A percentile compares a stretch with the other conserved stretches of the same genome.
Conservation (phyloP, 2,888 invertebrate genomes). For the Cheilosia impressa region DNA sequence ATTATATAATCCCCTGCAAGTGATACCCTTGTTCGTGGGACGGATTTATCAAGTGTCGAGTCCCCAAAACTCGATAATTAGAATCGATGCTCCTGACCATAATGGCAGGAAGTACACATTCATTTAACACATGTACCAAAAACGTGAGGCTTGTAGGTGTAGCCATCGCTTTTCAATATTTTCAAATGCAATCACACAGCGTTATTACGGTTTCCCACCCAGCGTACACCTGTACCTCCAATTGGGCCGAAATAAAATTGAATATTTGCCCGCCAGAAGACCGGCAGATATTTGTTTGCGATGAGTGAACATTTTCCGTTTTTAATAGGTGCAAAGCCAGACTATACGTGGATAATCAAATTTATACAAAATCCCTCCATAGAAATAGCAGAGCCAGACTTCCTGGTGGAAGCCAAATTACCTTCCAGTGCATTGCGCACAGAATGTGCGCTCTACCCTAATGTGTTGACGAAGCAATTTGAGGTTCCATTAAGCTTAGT, state of each 20-base stretch:
- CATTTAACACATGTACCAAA: background rate
- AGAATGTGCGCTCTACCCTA: conserved; percentile 4
- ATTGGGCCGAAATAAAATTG: too few relatives aligned
- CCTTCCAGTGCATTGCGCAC: too few relatives aligned
- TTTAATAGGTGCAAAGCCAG: too few relatives aligned
- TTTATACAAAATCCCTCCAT: background rate
- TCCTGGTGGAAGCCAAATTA: background rate
- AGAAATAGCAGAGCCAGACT: background rate
- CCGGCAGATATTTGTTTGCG: too few relatives aligned
- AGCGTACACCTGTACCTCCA: too few relatives aligned
- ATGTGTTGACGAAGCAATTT: conserved; percentile 24
- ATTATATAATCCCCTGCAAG: background rate
- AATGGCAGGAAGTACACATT: background rate
- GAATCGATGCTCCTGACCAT: background rate
- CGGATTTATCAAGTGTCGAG: background rate
- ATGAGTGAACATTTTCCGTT: too few relatives aligned
- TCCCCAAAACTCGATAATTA: conserved; percentile 1
- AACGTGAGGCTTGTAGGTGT: too few relatives aligned
- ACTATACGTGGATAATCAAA: background rate
- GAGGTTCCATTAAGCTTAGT: conserved; percentile 10
- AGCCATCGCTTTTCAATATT: too few relatives aligned
- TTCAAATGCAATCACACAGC: too few relatives aligned
- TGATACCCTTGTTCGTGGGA: background rate
- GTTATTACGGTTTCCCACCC: too few relatives aligned
- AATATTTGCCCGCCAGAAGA: too few relatives aligned